A percentile compares a stretch with the other conserved stretches of the same genome.
phyloP scores from a whole-genome alignment of 2,113 vertebrate genomes.

The Caranx ignobilis region DNA sequence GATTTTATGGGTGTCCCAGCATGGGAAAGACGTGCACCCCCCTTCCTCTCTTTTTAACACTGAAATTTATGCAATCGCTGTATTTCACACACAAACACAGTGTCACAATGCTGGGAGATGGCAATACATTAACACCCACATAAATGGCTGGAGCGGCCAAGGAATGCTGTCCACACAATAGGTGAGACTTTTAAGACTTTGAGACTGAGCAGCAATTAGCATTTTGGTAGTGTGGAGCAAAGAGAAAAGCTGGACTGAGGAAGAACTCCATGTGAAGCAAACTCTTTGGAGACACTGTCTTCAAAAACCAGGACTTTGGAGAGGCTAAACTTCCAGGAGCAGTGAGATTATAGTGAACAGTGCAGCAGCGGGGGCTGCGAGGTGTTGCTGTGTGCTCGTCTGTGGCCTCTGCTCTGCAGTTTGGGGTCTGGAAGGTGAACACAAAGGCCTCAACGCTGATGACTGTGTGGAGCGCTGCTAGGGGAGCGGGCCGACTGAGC shows the following conservation, averaged over 20 bases:
- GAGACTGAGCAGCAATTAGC: slow-evolving; percentile 74
- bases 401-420: slow-evolving; percentile 79
- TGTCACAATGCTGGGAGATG: slow-evolving; percentile 73
- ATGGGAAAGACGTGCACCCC: slow-evolving; percentile 62
- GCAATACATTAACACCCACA: slow-evolving; percentile 77
- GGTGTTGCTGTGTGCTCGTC: slow-evolving; percentile 71
- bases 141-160: slow-evolving; percentile 69
- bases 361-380: slow-evolving; percentile 62
- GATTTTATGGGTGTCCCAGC: slow-evolving; percentile 77
- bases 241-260: slow-evolving; percentile 52
- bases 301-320: slow-evolving; percentile 16
- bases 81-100: slow-evolving; percentile 71
- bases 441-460: slow-evolving; percentile 84
- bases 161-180: slow-evolving; percentile 80
- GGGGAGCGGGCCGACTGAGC: slow-evolving; percentile 86
- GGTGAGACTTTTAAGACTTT: slow-evolving; percentile 81
- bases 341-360: slow-evolving; percentile 57
- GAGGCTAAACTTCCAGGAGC: slow-evolving; percentile 49
- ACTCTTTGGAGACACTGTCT: slow-evolving; percentile 33
- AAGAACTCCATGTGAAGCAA: slow-evolving; percentile 40
- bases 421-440: slow-evolving; percentile 84
- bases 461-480: slow-evolving; percentile 86
- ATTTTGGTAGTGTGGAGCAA: slow-evolving; percentile 65
- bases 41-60: slow-evolving; percentile 42
- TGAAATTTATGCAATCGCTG: slow-evolving; percentile 80